Evolutionary conservation across 2,113 vertebrate genomes (phyloP).

Genomic region (Onychostoma macrolepis): DNA sequence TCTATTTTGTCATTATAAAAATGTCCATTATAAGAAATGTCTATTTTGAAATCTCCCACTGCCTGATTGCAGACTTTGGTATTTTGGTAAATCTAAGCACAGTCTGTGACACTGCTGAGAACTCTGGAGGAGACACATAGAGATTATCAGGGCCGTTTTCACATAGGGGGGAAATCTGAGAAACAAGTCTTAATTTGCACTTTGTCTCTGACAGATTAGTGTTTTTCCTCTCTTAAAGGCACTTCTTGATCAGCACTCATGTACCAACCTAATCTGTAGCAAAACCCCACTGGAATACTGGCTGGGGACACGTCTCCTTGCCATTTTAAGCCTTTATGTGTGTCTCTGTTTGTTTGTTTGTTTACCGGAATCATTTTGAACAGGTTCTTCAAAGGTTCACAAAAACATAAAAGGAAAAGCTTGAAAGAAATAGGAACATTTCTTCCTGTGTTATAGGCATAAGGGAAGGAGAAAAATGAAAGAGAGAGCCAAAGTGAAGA

Average conservation of each 20-base stretch:
- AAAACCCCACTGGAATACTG: not conserved
- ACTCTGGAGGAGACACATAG: not conserved
- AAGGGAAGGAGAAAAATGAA: not conserved
- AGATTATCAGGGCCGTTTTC: not conserved
- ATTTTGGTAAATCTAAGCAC: not conserved
- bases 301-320: not conserved
- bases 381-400: conserved; percentile 20
- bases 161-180: not conserved
- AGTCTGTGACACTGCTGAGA: not conserved
- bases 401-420: conserved; percentile 11
- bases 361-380: not conserved
- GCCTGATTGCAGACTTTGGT: not conserved
- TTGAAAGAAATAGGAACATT: not conserved
- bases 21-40: not conserved
- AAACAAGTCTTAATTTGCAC: not conserved
- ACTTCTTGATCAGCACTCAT: not conserved
- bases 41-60: not conserved
- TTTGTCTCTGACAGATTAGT: not conserved
- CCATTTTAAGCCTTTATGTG: not conserved
- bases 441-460: not conserved
- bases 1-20: not conserved
- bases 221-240: not conserved
- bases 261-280: not conserved
- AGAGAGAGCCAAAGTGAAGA: not conserved
- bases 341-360: conserved; percentile 8